Base-by-base conservation (phyloP, 37 sponge, comb jelly and placozoan species). In the Tethya wilhelma region DNA sequence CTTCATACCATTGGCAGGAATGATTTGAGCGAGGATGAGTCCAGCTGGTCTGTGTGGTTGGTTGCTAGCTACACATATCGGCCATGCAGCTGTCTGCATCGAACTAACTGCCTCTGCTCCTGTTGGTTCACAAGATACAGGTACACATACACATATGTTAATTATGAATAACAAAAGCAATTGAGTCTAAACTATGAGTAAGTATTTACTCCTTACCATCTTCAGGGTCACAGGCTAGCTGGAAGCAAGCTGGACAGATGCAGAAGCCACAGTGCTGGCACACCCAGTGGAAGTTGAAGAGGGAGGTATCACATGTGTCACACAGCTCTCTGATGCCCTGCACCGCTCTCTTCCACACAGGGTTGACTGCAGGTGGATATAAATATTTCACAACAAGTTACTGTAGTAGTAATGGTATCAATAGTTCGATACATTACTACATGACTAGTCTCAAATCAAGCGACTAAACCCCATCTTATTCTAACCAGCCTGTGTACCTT, bases 201-300 rank as follows among this genome's bases (percentile, higher is more conserved):
- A 9, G 14, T 14, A 49, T 49, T 14, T 49, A 49, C 53, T 49
- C 53, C 81, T 81, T n/a, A 87, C 88, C 82, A 22, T 87, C 77
- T 26, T 81, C 82, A 2, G 69, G 38, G 62, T 65, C 65, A 29
- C 64, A 80, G 56, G 75, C 67, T 12, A 72, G 73, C 45, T 83
- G 72, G 81, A 80, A 93, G 79, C 99, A 98, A 31, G 94, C 71
- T 6, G 81, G 79, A 71, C 99, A 98, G 34, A 98, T 84, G 29
- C 89, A 90, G 87, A 90, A 96, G 41, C 94, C 94, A 87, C 99
- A 98, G 58, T 79, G 58, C 23, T 79, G 68, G 58, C 99, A 98
- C 41, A 93, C 77, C 86, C 84, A 93, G 71, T 98, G 99, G 60
- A 84, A 55, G 84, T 93, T 98, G 84, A 98, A 98, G 36, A 98